Conservation (phyloP, 2,797 vertebrate genomes). For the Acipenser ruthenus region DNA sequence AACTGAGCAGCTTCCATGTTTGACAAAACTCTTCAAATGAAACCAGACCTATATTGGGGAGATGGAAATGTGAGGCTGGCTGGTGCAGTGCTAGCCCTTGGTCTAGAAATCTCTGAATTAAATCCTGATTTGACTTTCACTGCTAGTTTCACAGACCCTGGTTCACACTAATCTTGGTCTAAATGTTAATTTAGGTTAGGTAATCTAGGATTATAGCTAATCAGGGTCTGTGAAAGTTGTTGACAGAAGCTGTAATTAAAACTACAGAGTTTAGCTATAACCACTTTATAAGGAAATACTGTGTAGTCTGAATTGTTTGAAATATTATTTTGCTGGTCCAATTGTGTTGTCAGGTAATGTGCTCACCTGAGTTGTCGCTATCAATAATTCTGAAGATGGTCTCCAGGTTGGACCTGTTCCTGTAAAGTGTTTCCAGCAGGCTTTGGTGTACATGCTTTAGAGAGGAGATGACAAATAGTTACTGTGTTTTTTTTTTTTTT, state of each 20-base stretch:
- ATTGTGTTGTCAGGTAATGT: neutral
- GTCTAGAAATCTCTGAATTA: no score
- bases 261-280: neutral
- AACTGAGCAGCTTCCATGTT: constrained; percentile 84
- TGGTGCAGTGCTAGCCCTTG: no score
- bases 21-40: constrained; percentile 85
- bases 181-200: no score
- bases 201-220: no score
- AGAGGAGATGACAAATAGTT: neutral
- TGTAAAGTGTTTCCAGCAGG: constrained; percentile 84
- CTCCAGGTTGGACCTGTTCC: constrained; percentile 83
- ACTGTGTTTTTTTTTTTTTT: no score
- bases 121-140: no score
- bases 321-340: neutral
- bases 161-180: no score
- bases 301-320: neutral
- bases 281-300: neutral
- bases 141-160: no score
- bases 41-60: constrained; percentile 63
- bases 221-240: no score
- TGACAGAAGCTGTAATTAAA: neutral
- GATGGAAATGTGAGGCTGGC: no score
- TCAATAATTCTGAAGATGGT: constrained; percentile 92
- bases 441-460: constrained; percentile 62
- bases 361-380: constrained; percentile 82